Percentiles rank a stretch among this genome's conserved stretches.
These are phyloP conservation scores for Leptocoma aspasia DNA, from an alignment of 2,113 vertebrate species.

Conservation along the genomic window DNA sequence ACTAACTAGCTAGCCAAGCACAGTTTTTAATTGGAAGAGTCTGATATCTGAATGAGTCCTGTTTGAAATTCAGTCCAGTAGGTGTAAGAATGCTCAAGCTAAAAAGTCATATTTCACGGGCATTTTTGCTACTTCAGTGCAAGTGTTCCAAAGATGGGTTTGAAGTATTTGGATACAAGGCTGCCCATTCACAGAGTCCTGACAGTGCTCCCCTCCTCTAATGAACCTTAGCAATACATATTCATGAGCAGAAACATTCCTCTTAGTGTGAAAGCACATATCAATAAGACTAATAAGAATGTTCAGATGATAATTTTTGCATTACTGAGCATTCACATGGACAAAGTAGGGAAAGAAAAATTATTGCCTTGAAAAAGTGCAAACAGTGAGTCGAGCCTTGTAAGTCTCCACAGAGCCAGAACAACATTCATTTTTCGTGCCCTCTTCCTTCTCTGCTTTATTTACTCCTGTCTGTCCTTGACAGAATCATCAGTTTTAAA, in stretches of 20 bases:
- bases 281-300: background rate
- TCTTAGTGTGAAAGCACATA: background rate
- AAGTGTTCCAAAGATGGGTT: background rate
- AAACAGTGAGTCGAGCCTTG: background rate
- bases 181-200: background rate
- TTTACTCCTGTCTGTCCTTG: conserved; percentile 4
- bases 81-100: background rate
- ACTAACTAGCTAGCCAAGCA: conserved; percentile 35
- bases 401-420: background rate
- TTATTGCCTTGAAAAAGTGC: background rate
- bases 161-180: background rate
- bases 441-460: background rate
- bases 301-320: background rate
- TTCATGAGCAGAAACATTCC: background rate
- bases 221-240: background rate
- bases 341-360: background rate
- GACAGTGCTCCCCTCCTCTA: background rate
- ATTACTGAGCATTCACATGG: background rate
- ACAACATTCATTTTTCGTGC: background rate
- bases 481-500: background rate
- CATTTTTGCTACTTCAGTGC: background rate
- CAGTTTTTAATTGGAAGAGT: conserved; percentile 52
- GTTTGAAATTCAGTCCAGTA: conserved; percentile 45
- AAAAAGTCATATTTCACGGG: conserved; percentile 27
- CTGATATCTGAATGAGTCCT: conserved; percentile 44